phyloP scores from a whole-genome alignment of 2,113 vertebrate species.

The Parotia lawesii region DNA sequence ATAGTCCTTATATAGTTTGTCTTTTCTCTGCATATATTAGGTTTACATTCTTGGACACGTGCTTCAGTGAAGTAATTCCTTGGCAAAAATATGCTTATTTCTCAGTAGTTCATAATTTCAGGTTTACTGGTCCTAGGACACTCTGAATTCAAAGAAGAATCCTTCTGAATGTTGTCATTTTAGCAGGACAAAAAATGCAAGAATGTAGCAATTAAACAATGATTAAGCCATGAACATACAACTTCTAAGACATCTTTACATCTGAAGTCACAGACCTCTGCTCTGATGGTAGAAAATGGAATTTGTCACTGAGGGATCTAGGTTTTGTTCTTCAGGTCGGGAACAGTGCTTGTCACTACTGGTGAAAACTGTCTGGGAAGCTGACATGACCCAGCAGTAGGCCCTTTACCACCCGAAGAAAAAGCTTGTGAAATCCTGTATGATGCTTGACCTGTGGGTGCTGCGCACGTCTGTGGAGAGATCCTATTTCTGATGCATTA shows the following conservation, averaged over 20 bases:
- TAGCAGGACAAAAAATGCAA: not conserved
- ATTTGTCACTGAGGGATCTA: not conserved
- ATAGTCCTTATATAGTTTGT: not conserved
- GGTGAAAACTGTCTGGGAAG: not conserved
- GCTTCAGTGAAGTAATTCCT: not conserved
- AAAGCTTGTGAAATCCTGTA: not conserved
- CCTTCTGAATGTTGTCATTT: not conserved
- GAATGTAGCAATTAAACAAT: not conserved
- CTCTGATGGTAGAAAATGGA: not conserved
- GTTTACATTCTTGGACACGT: not conserved
- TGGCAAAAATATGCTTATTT: not conserved
- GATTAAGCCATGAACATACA: not conserved
- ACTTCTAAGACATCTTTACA: not conserved
- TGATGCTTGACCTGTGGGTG: not conserved
- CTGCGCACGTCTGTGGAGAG: not conserved
- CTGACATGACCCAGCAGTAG: not conserved
- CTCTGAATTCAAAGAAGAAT: not conserved
- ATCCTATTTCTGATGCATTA: not conserved
- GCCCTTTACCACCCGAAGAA: not conserved
- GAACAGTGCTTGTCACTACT: not conserved
- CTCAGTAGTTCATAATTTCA: not conserved
- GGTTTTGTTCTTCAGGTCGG: not conserved
- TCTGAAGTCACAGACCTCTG: not conserved
- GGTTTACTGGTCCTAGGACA: not conserved
- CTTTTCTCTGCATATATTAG: not conserved